Evolutionary conservation across 30 jellyfish, hydroid and myxozoan genomes (phyloP), one percentile per base, ranked within the genome.

Genomic region (Mastigias papua): DNA sequence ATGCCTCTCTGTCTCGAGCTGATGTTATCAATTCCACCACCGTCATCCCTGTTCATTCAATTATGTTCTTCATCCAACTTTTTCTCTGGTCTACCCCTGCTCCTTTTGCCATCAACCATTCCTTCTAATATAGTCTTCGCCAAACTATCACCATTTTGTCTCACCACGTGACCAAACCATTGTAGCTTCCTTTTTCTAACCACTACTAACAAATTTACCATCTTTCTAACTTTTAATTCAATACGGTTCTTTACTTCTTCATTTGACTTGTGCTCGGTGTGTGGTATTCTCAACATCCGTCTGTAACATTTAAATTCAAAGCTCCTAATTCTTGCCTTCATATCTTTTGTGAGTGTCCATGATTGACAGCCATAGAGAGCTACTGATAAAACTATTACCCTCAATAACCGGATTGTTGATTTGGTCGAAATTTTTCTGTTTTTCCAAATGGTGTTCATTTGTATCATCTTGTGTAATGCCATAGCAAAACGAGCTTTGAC

Each of bases 121-220:
- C 80, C 54, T 27, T 68, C 80, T 34, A 68, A n/a, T 30, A 68
- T 7, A 17, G 34, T 68, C 26, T 68, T 68, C 28, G 80, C 80
- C 54, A 68, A 68, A 51, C 72, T 60, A 26, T 60, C 33, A 37
- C 10, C 54, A 26, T 17, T 6, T 20, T 60, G 72, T 26, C 72
- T 60, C 6, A 60, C 72, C 29, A 60, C 32, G 21, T 60, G 72
- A n/a, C 72, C 72, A 60, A 60, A 60, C 72, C 72, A 60, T 60
- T 60, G 72, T n/a, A 60, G 72, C 72, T 60, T 60, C 72, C 72
- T 60, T 60, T 60, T 60, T 26, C 80, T 68, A 10, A 68, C 80
- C 31, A 34, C 34, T 27, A 17, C 80, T 0, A 68, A 3, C 34
- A 68, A 68, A 30, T 17, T 68, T 7, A n/a, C 80, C 17, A 34